Base-by-base conservation (phyloP, 2,888 invertebrate species). In the Drosophila anomelani region DNA sequence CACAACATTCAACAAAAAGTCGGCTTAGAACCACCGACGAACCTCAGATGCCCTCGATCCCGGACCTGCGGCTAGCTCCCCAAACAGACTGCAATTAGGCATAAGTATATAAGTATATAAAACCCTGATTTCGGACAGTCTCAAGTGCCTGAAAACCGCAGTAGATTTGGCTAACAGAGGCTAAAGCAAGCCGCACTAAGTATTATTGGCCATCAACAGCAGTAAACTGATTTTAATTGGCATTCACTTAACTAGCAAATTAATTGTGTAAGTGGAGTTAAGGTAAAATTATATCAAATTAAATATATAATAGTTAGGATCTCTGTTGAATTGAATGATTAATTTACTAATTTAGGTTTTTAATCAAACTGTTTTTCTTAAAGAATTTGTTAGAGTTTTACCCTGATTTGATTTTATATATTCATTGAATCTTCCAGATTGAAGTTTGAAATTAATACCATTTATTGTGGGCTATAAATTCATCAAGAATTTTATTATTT, bases 21-120 rank as follows among this genome's bases (percentile, higher is more conserved):
- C 34, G 34, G 13, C 43, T 38, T 3, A 12, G 38, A 56, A 46
- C 17, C 13, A 12, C 38, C 54, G n/a, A 47, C 72, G 72, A 75
- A 67, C 64, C 17, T 10, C 9, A 26, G 39, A 43, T 64, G 55
- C 79, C 51, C 78, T 83, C 15, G n/a, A 41, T 39, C n/a, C 26
- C 15, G 9, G 15, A 36, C 15, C 34, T 36, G 34, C 6, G 34
- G 34, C 34, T 53, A 15, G 20, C 23, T 53, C 5, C 3, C 34
- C 6, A 6, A 6, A 23, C 51, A 9, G 23, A 36, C 51, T 23
- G 6, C 51, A 53, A 53, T 53, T 53, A 51, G 9, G 13, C 15
- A 3, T 15, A 15, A 6, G 15, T 53, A 41, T 20, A n/a, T 29
- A 26, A 20, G 46, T 32, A 20, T 32, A 41, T 20, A 51, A 36